Base-by-base conservation (phyloP, 2,113 vertebrate species). In the Tichodroma muraria region DNA sequence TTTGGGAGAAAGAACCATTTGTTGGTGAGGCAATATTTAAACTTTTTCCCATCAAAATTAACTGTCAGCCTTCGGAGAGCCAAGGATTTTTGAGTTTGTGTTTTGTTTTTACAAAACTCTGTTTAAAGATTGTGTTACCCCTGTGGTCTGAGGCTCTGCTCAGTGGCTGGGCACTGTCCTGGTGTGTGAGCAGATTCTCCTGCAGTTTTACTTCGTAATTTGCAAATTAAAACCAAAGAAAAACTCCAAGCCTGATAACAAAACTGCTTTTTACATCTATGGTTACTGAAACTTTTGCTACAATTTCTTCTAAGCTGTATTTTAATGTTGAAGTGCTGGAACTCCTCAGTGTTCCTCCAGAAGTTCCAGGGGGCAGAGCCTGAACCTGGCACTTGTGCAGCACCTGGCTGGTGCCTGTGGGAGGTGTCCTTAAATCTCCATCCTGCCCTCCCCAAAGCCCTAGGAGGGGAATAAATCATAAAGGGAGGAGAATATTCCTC, bases 111-210 rank as follows among this genome's bases (percentile, higher is more conserved):
- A 16, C 11, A 40, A 69, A n/a, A 8, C 6, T 9, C 0, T 4
- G 6, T 54, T 59, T 63, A 60, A 72, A 61, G 53, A 12, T 52
- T 1, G 2, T 2, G 2, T 23, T 24, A 7, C 8, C 27, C 15
- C 35, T 4, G 6, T 1, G 64, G 65, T 44, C 28, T 37, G 5
- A 13, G 5, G 15, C 31, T 35, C 42, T 53, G 53, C 23, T 22
- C 5, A 8, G n/a, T 2, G 25, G 8, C n/a, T 18, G 35, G 1
- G 44, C 57, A 4, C 17, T 11, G 14, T 23, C 35, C 49, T 50
- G 9, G 6, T 1, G 20, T 2, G 13, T 0, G 7, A 50, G 37
- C 18, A 2, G 13, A 13, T 15, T 35, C 20, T 11, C 22, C 56
- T 54, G 71, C 37, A 88, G 60, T 45, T 70, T n/a, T 13, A 11